A percentile compares a stretch with the other conserved stretches of the same genome.
These are phyloP conservation scores for Slavum lentiscoides DNA, from an alignment of 2,888 invertebrate genomes.

Conservation along the genomic window DNA sequence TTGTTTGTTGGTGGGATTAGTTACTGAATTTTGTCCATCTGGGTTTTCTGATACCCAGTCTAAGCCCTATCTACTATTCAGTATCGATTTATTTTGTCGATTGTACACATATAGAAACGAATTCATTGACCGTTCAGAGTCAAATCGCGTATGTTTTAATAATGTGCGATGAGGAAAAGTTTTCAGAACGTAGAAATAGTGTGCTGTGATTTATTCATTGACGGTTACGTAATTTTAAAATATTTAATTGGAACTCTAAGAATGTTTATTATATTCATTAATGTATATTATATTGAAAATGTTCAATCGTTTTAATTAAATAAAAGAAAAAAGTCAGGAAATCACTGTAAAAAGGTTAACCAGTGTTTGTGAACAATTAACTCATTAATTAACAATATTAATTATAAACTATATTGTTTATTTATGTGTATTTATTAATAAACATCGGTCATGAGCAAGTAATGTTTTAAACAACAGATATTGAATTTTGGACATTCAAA, in stretches of 20 bases:
- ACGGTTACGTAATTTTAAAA: conserved; percentile 12
- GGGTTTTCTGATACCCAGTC: too few relatives aligned
- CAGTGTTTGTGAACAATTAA: neutral
- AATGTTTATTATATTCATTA: conserved; percentile 3
- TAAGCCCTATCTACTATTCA: too few relatives aligned
- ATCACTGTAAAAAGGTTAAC: neutral
- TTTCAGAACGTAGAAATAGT: neutral
- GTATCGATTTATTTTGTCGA: too few relatives aligned
- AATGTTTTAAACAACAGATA: neutral
- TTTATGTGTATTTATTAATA: neutral
- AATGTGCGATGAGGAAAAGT: too few relatives aligned
- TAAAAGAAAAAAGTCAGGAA: neutral
- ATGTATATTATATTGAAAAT: neutral
- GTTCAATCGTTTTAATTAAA: neutral
- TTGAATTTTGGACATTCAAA: neutral
- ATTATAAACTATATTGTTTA: neutral
- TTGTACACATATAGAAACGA: too few relatives aligned
- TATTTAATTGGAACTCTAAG: neutral
- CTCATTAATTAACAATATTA: conserved; percentile 2
- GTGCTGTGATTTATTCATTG: neutral
- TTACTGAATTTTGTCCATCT: too few relatives aligned
- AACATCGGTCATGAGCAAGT: neutral
- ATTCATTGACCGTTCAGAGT: too few relatives aligned
- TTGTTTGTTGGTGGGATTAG: too few relatives aligned
- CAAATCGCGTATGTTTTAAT: too few relatives aligned